These are phyloP conservation scores for Triplophysa bombifrons DNA, from an alignment of 2,797 vertebrate species.

Conservation along the genomic window DNA sequence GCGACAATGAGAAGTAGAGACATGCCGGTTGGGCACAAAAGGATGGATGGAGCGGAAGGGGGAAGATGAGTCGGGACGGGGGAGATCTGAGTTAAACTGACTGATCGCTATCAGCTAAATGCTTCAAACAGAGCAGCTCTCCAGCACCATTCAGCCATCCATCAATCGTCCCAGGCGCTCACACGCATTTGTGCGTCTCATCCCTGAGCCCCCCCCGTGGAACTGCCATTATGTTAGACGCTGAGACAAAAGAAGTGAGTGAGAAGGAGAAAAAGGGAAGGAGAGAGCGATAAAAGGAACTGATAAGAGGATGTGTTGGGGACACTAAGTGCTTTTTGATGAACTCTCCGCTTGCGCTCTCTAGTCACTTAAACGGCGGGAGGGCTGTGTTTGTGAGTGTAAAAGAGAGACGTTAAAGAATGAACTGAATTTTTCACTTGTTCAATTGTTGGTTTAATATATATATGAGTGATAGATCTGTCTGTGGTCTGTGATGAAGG, in stretches of 20 bases:
- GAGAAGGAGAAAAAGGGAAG: constrained; percentile 36
- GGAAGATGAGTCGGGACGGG: constrained; percentile 24
- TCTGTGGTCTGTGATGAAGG: background rate
- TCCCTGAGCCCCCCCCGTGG: background rate
- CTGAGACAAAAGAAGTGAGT: constrained; percentile 44
- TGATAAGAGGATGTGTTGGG: constrained; percentile 46
- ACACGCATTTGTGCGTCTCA: constrained; percentile 31
- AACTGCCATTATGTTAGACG: constrained; percentile 46
- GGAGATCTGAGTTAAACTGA: constrained; percentile 16
- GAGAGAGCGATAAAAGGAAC: constrained; percentile 44
- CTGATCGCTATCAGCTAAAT: constrained; percentile 58
- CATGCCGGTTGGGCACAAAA: constrained; percentile 31
- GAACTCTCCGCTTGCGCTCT: constrained; percentile 35
- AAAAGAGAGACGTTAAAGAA: constrained; percentile 6
- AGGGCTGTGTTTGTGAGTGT: constrained; percentile 28
- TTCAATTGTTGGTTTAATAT: background rate
- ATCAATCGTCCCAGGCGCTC: constrained; percentile 21
- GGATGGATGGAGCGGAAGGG: constrained; percentile 24
- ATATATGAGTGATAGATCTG: background rate
- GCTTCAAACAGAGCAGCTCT: constrained; percentile 21
- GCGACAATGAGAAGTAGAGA: constrained; percentile 45
- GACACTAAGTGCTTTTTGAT: constrained; percentile 48
- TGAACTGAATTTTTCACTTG: background rate
- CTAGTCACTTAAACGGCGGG: constrained; percentile 34
- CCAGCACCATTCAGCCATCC: constrained; percentile 33